Base-by-base conservation (phyloP, 2,888 invertebrate species). In the Tetranychus truncatus region DNA sequence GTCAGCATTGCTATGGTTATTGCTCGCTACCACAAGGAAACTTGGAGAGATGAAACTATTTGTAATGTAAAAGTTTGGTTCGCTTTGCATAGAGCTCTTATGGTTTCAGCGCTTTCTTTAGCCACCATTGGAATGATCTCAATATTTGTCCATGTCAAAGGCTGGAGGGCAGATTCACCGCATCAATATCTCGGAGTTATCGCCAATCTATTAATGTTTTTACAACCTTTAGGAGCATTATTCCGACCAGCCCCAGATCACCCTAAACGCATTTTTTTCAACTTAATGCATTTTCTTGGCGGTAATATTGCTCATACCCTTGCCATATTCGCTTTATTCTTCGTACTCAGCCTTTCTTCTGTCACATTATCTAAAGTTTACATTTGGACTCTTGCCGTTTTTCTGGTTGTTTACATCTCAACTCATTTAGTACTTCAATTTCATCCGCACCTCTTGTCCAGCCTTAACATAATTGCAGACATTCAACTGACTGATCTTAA, bases 1-100 rank as follows among this genome's bases (percentile, higher is more conserved):
- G 91, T 92, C 0, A 91, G 92, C 0, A 81, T 91, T 71, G 94
- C 92, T 24, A 92, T 93, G 77, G 83, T 94, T 21, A 83, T 94
- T 11, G 93, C 94, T 0, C 86, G 94, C 78, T 94, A 94, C 82
- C 94, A 89, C 84, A 89, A 90, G 81, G 89, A 91, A 81, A 92
- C 92, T 0, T 94, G 93, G 92, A 89, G 90, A 55, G 89, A 89
- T 55, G 88, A 87, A 78, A 88, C 88, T 77, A 82, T 90, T 5
- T 91, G 90, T 78, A 92, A 92, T 78, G 92, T 92, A 82, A 93
- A 93, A 82, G 87, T 91, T 78, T 95, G 95, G 95, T 95, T 95
- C 84, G 90, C 90, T 79, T 92, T 90, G 87, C 94, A 94, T 84
- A 86, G 92, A 78, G 86, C 89, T 79, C 88, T 92, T 79, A 93